Evolutionary conservation across 1,140 invertebrate genomes (phyloP), one percentile per base, ranked within the genome.

Genomic region (Anadara kagoshimensis): DNA sequence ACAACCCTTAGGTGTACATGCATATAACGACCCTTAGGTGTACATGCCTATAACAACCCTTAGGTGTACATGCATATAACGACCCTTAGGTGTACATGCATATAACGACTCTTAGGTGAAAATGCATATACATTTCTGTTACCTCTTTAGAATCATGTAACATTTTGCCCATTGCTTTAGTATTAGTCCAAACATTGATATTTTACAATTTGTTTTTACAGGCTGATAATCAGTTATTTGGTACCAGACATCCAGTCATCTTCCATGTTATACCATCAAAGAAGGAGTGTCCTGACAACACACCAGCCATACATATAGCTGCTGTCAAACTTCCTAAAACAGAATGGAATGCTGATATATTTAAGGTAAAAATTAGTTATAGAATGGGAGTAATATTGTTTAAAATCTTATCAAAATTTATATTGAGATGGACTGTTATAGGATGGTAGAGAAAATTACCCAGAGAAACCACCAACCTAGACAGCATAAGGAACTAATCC

Each of bases 211-310:
- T 67, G 62, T n/a, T 47, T 44, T 43, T 73, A 16, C 73, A 90
- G 90, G 87, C 92, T 72, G 93, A 98, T 87, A 98, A 98, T 92
- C 96, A 96, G 90, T 83, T 99, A 53, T 92, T 95, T 73, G 95
- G 96, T 81, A 93, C 96, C 0, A 93, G 94, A 67, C 94, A 93
- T 83, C 94, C 94, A 16, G 94, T 97, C 14, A 90, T 97, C 57
- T 95, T 94, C 86, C 93, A 95, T 14, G 90, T 85, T 14, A 86
- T 86, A 29, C 70, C 62, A 14, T 56, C 75, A 10, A 82, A 83
- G 12, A 69, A 69, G 10, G 80, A 85, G 29, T 67, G 73, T 16
- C 71, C 78, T 43, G 87, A 89, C 63, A 79, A 85, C 51, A 84
- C 73, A 0, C 90, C 90, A 20, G 90, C 91, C 20, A 71, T 92